Percentiles rank a stretch among this genome's conserved stretches.
These are phyloP conservation scores for Nycticryphes semicollaris DNA, from an alignment of 2,113 vertebrate species.

Conservation along the genomic window DNA sequence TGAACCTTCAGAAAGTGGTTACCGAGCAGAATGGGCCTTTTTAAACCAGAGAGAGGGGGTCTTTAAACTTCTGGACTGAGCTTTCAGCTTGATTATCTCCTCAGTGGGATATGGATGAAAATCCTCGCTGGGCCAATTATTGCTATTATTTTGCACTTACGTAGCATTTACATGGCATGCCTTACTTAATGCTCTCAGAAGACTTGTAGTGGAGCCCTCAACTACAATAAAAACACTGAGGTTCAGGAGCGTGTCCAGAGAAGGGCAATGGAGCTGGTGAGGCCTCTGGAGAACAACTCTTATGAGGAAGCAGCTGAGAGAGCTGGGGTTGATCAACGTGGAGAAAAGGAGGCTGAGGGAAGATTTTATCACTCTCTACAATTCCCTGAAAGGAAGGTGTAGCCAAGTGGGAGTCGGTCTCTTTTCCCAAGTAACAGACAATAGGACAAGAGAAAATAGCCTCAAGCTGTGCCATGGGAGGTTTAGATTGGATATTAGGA, in stretches of 20 bases:
- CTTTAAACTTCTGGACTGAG: slow-evolving; percentile 19
- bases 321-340: not conserved
- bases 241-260: not conserved
- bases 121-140: not conserved
- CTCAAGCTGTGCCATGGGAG: not conserved
- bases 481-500: not conserved
- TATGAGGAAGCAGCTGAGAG: not conserved
- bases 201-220: not conserved
- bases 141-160: not conserved
- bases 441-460: not conserved
- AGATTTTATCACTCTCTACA: not conserved
- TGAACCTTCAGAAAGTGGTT: slow-evolving; percentile 41
- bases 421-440: not conserved
- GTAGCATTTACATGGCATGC: not conserved
- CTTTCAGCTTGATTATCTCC: slow-evolving; percentile 38
- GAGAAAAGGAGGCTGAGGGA: not conserved
- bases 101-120: slow-evolving; percentile 14
- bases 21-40: slow-evolving; percentile 13
- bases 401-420: not conserved
- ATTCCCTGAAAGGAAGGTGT: not conserved
- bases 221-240: not conserved
- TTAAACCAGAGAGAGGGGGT: not conserved
- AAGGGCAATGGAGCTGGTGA: not conserved
- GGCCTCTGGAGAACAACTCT: not conserved
- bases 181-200: not conserved